phyloP scores from a whole-genome alignment of 2,113 vertebrate genomes.

The Lampris incognitus region DNA sequence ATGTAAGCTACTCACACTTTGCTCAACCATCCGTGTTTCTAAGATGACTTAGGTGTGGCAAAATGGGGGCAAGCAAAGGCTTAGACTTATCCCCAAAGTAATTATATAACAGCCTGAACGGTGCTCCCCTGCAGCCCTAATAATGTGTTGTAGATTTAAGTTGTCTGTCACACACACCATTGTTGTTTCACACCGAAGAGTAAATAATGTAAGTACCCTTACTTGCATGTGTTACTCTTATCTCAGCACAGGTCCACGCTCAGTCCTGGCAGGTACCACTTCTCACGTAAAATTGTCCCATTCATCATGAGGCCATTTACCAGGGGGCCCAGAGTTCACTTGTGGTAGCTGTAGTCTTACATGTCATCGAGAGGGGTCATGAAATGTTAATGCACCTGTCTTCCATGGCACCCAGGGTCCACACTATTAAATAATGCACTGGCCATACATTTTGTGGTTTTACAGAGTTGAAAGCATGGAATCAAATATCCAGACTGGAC shows the following conservation, averaged over 20 bases:
- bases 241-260: background rate
- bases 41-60: too few relatives aligned
- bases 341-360: conserved; percentile 47
- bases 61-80: too few relatives aligned
- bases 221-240: background rate
- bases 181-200: background rate
- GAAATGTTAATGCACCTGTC: conserved; percentile 69
- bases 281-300: background rate
- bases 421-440: conserved; percentile 64
- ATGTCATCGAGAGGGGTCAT: conserved; percentile 54
- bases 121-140: background rate
- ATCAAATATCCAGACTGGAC: conserved; percentile 23
- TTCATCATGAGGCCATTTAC: conserved; percentile 3
- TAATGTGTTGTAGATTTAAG: background rate
- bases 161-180: background rate
- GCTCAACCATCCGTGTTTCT: too few relatives aligned
- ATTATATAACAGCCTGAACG: background rate
- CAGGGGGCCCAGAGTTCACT: conserved; percentile 16
- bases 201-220: background rate
- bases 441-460: background rate
- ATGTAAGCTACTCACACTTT: too few relatives aligned
- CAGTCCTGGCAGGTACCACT: background rate
- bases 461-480: background rate
- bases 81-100: too few relatives aligned
- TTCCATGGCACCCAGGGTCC: background rate